These are phyloP conservation scores for Ptyas mucosa DNA, from an alignment of 2,113 vertebrate genomes.

Conservation along the genomic window DNA sequence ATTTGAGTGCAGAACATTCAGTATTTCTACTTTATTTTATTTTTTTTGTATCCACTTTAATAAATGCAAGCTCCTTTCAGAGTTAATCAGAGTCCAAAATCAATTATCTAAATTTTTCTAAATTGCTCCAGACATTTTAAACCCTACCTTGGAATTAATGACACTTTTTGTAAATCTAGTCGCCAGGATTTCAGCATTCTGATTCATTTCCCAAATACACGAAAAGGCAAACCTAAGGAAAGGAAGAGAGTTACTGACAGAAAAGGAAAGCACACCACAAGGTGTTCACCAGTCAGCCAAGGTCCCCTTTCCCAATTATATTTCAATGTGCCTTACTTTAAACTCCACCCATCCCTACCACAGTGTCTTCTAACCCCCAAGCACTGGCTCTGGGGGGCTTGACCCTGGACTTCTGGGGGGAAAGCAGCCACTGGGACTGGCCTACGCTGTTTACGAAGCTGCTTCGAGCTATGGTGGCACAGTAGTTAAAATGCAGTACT, in stretches of 20 bases:
- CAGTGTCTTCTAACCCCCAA: background rate
- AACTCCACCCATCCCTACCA: background rate
- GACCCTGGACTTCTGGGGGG: background rate
- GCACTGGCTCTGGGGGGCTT: background rate
- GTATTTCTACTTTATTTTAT: background rate
- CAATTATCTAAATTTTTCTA: background rate
- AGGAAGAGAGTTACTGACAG: background rate
- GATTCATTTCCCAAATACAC: slow-evolving; percentile 95
- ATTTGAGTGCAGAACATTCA: background rate
- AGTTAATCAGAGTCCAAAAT: background rate
- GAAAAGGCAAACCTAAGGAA: slow-evolving; percentile 88
- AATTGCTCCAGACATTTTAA: background rate
- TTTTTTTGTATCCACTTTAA: background rate
- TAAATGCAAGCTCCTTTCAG: background rate
- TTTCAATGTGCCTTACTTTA: too few relatives aligned
- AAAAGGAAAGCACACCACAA: background rate
- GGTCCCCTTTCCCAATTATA: too few relatives aligned
- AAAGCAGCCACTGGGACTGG: background rate
- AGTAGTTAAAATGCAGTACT: too few relatives aligned
- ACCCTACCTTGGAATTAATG: slow-evolving; percentile 93
- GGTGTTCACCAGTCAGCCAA: background rate
- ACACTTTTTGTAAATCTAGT: slow-evolving; percentile 91
- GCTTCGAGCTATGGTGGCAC: background rate
- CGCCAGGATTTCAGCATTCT: slow-evolving; percentile 85
- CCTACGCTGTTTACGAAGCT: too few relatives aligned